Evolutionary conservation across 2,797 vertebrate genomes (phyloP).

Genomic region (Saxicola maurus): DNA sequence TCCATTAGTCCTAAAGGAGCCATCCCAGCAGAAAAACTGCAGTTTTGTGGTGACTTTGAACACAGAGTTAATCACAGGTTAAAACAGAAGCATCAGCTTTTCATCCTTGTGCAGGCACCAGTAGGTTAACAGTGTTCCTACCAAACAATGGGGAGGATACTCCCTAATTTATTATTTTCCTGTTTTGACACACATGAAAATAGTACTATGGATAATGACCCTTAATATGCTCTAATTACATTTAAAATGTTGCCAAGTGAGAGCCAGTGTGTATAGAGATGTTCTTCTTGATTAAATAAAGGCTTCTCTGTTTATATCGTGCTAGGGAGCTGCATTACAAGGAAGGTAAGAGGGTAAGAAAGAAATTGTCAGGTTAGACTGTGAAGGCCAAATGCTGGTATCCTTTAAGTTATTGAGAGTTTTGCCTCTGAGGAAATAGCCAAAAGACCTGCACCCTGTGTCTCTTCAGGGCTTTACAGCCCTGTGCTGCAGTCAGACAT

Average conservation of each 20-base stretch:
- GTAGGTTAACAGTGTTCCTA: not conserved
- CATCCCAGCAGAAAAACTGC: not conserved
- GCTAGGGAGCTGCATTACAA: not conserved
- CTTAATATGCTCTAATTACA: not conserved
- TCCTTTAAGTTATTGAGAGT: not conserved
- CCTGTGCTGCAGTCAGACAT: not conserved
- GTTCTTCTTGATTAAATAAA: not conserved
- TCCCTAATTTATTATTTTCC: not conserved
- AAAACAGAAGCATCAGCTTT: not conserved
- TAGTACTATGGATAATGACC: not conserved
- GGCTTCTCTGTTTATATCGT: not conserved
- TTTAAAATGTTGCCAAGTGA: not conserved
- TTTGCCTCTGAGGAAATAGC: not conserved
- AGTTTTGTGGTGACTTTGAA: not conserved
- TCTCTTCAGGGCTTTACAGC: not conserved
- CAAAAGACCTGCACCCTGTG: not conserved
- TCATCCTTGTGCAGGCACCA: not conserved
- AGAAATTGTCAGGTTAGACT: not conserved
- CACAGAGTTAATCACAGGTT: not conserved
- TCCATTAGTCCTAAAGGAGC: not conserved
- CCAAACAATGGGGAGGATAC: accelerated
- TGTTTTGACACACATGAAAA: not conserved
- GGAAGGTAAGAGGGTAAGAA: not conserved
- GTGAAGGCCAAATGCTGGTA: not conserved
- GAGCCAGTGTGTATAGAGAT: not conserved